Evolutionary conservation across 2,113 vertebrate species (phyloP).

Genomic region (Zeus faber): DNA sequence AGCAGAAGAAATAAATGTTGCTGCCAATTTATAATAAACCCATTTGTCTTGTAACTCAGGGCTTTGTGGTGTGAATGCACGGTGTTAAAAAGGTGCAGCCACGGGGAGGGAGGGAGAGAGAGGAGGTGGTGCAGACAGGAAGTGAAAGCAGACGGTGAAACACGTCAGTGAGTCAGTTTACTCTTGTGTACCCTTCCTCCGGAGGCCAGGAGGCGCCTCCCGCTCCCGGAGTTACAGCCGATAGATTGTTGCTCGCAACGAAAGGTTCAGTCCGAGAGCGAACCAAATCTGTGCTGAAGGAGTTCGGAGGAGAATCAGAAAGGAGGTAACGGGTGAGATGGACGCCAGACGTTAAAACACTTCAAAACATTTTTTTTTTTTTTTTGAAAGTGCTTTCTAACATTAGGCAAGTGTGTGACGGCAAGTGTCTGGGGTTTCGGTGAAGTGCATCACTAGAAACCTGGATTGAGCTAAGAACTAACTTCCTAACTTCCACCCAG

Average conservation of each 20-base stretch:
- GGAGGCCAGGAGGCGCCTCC: conserved; percentile 17
- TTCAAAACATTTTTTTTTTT: no score
- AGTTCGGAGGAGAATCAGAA: not conserved
- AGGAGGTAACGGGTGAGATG: not conserved
- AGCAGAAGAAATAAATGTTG: conserved; percentile 7
- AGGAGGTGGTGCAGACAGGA: conserved; percentile 14
- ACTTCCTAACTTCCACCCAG: not conserved
- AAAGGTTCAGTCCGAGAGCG: not conserved
- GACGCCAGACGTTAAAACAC: conserved; percentile 15
- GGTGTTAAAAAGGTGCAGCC: conserved; percentile 18
- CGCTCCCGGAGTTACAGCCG: no score
- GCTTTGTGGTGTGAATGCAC: conserved; percentile 22
- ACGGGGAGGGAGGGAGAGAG: conserved; percentile 9
- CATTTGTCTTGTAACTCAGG: conserved; percentile 1
- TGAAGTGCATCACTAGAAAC: not conserved
- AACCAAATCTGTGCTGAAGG: not conserved
- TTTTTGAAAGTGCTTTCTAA: conserved; percentile 29
- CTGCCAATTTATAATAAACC: conserved; percentile 5
- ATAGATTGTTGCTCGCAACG: conserved; percentile 50
- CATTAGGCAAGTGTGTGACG: not conserved
- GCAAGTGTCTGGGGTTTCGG: not conserved
- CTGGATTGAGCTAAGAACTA: not conserved
- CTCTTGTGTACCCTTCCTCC: conserved; percentile 14
- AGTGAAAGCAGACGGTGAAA: conserved; percentile 27
- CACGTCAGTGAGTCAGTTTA: no score